phyloP scores from a whole-genome alignment of 2,797 vertebrate species.

The Sebastes flavidus region DNA sequence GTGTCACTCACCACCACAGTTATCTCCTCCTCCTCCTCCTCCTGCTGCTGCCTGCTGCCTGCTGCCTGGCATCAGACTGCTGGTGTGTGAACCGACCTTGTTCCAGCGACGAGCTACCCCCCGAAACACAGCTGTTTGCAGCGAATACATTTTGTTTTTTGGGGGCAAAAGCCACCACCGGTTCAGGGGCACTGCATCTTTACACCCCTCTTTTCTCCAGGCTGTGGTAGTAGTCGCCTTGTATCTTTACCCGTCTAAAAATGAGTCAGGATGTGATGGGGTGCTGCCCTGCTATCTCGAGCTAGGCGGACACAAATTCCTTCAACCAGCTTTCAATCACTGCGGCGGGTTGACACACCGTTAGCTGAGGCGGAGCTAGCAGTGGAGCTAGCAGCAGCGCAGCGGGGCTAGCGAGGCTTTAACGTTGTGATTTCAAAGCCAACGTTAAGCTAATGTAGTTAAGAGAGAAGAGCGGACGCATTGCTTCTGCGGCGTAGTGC shows the following conservation, averaged over 20 bases:
- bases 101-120: slow-evolving; percentile 50
- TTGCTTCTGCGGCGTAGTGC: slow-evolving; percentile 44
- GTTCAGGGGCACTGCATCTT: slow-evolving; percentile 18
- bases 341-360: slow-evolving; percentile 56
- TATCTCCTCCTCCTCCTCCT: slow-evolving; percentile 37
- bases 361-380: slow-evolving; percentile 48
- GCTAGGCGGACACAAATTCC: slow-evolving; percentile 66
- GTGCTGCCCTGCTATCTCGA: slow-evolving; percentile 57
- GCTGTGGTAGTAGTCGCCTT: not conserved
- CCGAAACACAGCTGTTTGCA: slow-evolving; percentile 55
- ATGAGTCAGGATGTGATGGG: slow-evolving; percentile 58
- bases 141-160: slow-evolving; percentile 16
- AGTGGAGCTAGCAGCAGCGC: not conserved
- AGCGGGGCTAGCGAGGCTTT: not conserved
- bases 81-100: slow-evolving; percentile 58
- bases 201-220: not conserved
- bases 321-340: slow-evolving; percentile 68
- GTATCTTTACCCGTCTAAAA: slow-evolving; percentile 2
- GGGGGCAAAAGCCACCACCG: slow-evolving; percentile 34
- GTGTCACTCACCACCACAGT: slow-evolving; percentile 66
- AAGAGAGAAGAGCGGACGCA: slow-evolving; percentile 18
- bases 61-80: slow-evolving; percentile 42
- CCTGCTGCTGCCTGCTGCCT: not conserved
- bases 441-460: slow-evolving; percentile 38
- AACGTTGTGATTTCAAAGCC: not conserved